Percentiles rank a stretch among this genome's conserved stretches.
phyloP scores from a whole-genome alignment of 1,140 invertebrate genomes.

The Sesamia nonagrioides region DNA sequence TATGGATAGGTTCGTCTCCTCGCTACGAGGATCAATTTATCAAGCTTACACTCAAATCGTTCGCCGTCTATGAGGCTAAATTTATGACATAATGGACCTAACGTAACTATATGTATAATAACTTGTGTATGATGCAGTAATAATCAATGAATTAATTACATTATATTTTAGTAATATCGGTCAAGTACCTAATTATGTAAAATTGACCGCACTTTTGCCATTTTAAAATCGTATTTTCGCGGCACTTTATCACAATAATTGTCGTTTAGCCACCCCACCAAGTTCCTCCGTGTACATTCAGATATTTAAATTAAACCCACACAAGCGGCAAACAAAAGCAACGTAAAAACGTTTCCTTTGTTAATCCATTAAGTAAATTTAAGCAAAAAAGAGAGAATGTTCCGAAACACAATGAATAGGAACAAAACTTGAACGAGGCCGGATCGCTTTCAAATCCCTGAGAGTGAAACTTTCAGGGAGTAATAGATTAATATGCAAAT shows the following conservation, averaged over 20 bases:
- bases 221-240: not conserved
- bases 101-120: not conserved
- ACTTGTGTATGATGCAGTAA: not conserved
- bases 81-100: constrained; percentile 18
- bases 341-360: constrained; percentile 40
- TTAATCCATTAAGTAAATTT: constrained; percentile 51
- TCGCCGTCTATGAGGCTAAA: constrained; percentile 7
- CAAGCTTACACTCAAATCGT: constrained; percentile 36
- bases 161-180: not conserved
- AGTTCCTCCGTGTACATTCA: constrained; percentile 1
- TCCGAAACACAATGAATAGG: constrained; percentile 40
- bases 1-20: not conserved
- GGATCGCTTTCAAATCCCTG: constrained; percentile 50
- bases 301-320: constrained; percentile 27
- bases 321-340: constrained; percentile 26
- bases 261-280: not conserved
- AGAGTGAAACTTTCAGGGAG: constrained; percentile 30
- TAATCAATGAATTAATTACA: not conserved
- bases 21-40: constrained; percentile 9
- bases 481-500: constrained; percentile 54
- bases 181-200: not conserved
- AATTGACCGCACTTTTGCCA: not conserved
- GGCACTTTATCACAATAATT: constrained; percentile 36
- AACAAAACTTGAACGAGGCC: constrained; percentile 42
- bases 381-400: constrained; percentile 37